Percentiles rank a stretch among this genome's conserved stretches.
phyloP scores from a whole-genome alignment of 2,797 vertebrate genomes.

The Tragelaphus oryx region DNA sequence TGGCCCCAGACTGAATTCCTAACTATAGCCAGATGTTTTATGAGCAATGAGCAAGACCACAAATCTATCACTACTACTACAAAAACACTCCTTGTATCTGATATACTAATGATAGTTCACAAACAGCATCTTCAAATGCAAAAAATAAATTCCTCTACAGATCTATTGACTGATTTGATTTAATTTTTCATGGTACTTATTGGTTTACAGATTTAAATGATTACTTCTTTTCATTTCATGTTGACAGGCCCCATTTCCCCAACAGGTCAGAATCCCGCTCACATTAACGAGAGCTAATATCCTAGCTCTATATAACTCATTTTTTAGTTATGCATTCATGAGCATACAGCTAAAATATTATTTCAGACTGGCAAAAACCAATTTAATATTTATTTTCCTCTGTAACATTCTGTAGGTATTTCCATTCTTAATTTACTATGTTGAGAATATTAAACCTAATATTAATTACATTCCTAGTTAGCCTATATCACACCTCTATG shows the following conservation, averaged over 20 bases:
- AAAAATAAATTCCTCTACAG: slow-evolving; percentile 12
- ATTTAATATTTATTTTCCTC: background rate
- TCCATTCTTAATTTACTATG: background rate
- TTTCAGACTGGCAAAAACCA: background rate
- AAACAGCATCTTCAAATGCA: slow-evolving; percentile 39
- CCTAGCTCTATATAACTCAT: slow-evolving; percentile 1
- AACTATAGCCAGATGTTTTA: slow-evolving; percentile 45
- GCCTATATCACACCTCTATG: background rate
- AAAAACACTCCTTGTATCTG: slow-evolving; percentile 18
- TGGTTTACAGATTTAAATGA: background rate
- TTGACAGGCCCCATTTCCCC: background rate
- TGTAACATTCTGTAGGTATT: background rate
- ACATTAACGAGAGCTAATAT: background rate
- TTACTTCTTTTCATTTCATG: background rate
- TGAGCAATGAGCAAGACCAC: slow-evolving; percentile 3
- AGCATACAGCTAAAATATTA: background rate
- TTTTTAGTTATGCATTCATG: background rate
- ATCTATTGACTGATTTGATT: background rate
- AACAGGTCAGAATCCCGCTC: background rate
- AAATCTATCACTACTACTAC: slow-evolving; percentile 42
- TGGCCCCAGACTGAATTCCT: slow-evolving; percentile 3
- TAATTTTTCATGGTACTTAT: slow-evolving; percentile 4
- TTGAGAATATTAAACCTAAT: background rate
- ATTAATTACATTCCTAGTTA: background rate
- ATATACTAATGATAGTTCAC: slow-evolving; percentile 26